Conservation (phyloP, 30 jellyfish, hydroid and myxozoan genomes). For the Aurelia coerulea region DNA sequence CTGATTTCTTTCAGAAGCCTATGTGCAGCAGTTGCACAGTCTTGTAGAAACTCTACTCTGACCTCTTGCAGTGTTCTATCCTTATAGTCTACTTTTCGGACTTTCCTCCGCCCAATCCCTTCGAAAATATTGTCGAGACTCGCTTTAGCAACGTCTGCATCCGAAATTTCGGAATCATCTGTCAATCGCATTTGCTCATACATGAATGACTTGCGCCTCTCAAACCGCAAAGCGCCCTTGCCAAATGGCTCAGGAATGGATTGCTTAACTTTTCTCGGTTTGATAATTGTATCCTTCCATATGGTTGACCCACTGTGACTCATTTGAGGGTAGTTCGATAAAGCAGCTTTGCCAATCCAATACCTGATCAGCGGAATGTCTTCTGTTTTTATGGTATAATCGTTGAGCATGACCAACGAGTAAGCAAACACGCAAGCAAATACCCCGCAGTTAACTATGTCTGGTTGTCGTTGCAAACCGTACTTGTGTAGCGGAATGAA, state of each 20-base stretch:
- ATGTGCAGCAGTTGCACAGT: not conserved
- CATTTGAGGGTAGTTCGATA: no score
- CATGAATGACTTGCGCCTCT: not conserved
- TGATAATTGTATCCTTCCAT: no score
- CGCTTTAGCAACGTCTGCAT: not conserved
- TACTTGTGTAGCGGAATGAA: not conserved
- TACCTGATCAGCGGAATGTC: no score
- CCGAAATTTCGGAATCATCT: not conserved
- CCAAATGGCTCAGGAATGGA: not conserved
- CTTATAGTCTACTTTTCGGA: not conserved
- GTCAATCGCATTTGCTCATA: no score
- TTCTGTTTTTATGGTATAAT: no score
- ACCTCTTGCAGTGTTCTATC: not conserved
- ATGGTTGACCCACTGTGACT: no score
- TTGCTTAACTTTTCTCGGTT: no score
- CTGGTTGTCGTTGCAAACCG: no score
- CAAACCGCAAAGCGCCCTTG: not conserved
- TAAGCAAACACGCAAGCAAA: no score
- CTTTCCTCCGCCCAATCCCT: not conserved
- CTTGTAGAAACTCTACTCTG: not conserved
- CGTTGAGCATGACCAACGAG: no score
- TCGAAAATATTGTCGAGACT: not conserved
- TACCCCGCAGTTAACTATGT: no score
- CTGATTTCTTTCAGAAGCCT: not conserved
- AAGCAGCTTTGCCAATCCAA: no score